Conservation (phyloP, 2,888 invertebrate genomes). For the Mongoloraphidia duomilia region DNA sequence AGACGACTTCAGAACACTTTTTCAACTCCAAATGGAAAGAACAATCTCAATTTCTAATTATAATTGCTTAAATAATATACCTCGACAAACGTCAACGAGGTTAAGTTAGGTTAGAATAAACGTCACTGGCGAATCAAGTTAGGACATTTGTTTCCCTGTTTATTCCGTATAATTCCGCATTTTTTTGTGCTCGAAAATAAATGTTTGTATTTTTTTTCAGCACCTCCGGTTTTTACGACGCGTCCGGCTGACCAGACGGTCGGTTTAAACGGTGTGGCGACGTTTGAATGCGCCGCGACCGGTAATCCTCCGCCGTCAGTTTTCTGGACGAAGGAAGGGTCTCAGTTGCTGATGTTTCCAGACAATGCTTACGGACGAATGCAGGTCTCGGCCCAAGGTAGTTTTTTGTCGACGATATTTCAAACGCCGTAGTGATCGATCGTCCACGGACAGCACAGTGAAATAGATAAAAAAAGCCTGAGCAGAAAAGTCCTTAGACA, state of each 20-base stretch:
- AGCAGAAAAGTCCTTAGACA: too few species aligned
- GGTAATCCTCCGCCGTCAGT: slow-evolving; percentile 86
- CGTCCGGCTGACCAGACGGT: slow-evolving; percentile 79
- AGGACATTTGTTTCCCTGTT: not conserved
- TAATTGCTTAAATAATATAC: too few species aligned
- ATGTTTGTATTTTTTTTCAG: slow-evolving; percentile 35
- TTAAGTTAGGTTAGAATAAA: too few species aligned
- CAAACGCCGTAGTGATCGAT: too few species aligned
- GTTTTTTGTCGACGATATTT: too few species aligned
- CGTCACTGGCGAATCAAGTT: too few species aligned
- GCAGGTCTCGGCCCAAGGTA: slow-evolving; percentile 46
- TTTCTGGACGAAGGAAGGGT: slow-evolving; percentile 92
- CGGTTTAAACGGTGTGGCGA: slow-evolving; percentile 71
- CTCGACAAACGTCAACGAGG: too few species aligned
- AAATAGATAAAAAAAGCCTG: too few species aligned
- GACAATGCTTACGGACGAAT: slow-evolving; percentile 58
- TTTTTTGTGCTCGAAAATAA: not conserved
- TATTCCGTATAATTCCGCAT: not conserved
- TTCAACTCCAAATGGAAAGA: too few species aligned
- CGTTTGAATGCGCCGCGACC: slow-evolving; percentile 79
- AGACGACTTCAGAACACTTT: too few species aligned
- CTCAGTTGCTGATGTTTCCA: slow-evolving; percentile 70
- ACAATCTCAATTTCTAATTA: too few species aligned
- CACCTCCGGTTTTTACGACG: slow-evolving; percentile 70
- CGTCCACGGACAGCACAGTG: too few species aligned